A percentile compares a stretch with the other conserved stretches of the same genome.
These are phyloP conservation scores for Onychomys arenicola DNA, from an alignment of 2,797 vertebrate genomes.

Conservation along the genomic window DNA sequence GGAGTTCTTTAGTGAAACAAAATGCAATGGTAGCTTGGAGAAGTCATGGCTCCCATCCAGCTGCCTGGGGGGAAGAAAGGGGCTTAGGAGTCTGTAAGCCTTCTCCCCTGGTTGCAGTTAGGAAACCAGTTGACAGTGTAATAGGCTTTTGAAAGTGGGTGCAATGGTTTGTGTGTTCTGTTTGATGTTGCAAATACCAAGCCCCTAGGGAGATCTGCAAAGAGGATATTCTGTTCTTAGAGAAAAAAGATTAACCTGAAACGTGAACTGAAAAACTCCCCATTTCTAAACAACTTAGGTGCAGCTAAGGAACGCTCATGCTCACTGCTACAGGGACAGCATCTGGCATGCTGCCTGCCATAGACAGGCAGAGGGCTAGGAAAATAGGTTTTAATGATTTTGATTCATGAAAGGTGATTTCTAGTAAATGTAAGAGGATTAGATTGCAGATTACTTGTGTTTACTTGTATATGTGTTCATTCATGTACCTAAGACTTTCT, in stretches of 20 bases:
- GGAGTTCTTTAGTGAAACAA: constrained; percentile 87
- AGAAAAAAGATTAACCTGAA: constrained; percentile 90
- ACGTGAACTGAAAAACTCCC: constrained; percentile 85
- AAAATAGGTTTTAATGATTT: constrained; percentile 82
- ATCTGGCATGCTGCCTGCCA: constrained; percentile 74
- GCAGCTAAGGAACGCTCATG: constrained; percentile 77
- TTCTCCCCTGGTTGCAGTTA: constrained; percentile 88
- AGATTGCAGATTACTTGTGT: not conserved
- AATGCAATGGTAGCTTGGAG: constrained; percentile 86
- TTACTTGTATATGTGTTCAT: not conserved
- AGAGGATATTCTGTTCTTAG: constrained; percentile 88
- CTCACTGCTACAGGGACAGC: constrained; percentile 82
- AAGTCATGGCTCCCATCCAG: constrained; percentile 86
- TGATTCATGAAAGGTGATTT: constrained; percentile 72
- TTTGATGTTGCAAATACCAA: constrained; percentile 89
- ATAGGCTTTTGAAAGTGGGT: constrained; percentile 86
- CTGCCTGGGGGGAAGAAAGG: constrained; percentile 58
- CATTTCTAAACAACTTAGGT: constrained; percentile 84
- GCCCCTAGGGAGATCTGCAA: constrained; percentile 85
- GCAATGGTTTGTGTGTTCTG: constrained; percentile 86
- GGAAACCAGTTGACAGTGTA: constrained; percentile 87
- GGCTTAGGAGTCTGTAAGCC: constrained; percentile 85
- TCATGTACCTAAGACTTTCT: constrained; percentile 31
- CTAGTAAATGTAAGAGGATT: constrained; percentile 52
- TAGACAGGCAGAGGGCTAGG: constrained; percentile 55